phyloP scores from a whole-genome alignment of 2,113 vertebrate genomes.

The Euleptes europaea region DNA sequence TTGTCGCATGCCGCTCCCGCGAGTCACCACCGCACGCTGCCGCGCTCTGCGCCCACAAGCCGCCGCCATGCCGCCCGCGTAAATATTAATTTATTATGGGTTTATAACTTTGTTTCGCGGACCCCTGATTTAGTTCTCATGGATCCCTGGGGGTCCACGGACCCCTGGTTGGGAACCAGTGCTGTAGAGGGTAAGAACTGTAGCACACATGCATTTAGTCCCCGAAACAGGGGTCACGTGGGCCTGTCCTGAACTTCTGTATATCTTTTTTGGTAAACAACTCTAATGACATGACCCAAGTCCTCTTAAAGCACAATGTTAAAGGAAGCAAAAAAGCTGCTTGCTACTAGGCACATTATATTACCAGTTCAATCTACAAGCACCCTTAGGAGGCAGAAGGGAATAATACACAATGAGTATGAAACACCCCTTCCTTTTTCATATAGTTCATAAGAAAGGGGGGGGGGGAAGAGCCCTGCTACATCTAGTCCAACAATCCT shows the following conservation, averaged over 20 bases:
- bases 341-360: constrained; percentile 43
- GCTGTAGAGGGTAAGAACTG: not conserved
- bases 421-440: not conserved
- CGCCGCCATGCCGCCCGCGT: no score
- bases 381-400: constrained; percentile 28
- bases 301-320: constrained; percentile 22
- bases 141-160: no score
- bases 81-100: no score
- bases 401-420: not conserved
- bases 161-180: no score
- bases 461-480: not conserved
- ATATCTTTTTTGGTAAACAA: not conserved
- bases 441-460: not conserved
- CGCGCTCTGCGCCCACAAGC: no score
- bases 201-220: not conserved
- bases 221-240: no score
- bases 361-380: constrained; percentile 23
- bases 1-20: no score
- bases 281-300: constrained; percentile 7
- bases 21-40: no score
- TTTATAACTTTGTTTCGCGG: no score
- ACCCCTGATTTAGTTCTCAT: no score
- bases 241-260: not conserved
- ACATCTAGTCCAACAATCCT: not conserved
- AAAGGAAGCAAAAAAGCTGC: constrained; percentile 43